Percentiles rank a stretch among this genome's conserved stretches.
Evolutionary conservation across 2,888 invertebrate genomes (phyloP).

Genomic region (Tridacna gigas): DNA sequence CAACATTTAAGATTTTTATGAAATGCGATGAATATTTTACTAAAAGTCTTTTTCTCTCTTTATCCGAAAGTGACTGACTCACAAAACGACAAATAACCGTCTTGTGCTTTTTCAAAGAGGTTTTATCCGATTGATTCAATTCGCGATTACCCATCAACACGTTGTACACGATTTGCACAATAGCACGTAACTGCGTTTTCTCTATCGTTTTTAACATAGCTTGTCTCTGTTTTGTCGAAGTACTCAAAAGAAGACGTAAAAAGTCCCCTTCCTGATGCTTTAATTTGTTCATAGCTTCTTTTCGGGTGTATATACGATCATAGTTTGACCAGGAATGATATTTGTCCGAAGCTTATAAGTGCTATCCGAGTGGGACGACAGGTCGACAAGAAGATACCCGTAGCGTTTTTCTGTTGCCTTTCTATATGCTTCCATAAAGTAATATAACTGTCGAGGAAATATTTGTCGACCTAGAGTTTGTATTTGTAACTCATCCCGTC

Average conservation of each 20-base stretch:
- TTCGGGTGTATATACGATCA: slow-evolving; percentile 42
- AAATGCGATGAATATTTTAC: slow-evolving; percentile 35
- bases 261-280: slow-evolving; percentile 36
- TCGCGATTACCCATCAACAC: slow-evolving; percentile 15
- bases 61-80: slow-evolving; percentile 20
- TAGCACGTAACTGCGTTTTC: slow-evolving; percentile 34
- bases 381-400: slow-evolving; percentile 41
- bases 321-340: slow-evolving; percentile 48
- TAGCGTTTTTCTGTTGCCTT: slow-evolving; percentile 34
- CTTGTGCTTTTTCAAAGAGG: slow-evolving; percentile 24
- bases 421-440: slow-evolving; percentile 56
- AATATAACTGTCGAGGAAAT: slow-evolving; percentile 46
- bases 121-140: slow-evolving; percentile 24
- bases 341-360: slow-evolving; percentile 37
- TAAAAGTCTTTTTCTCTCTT: slow-evolving; percentile 28
- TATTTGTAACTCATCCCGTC: slow-evolving; percentile 51
- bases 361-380: slow-evolving; percentile 39
- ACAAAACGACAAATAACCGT: slow-evolving; percentile 37
- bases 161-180: slow-evolving; percentile 40
- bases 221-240: slow-evolving; percentile 34
- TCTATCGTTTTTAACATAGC: slow-evolving; percentile 38
- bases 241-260: slow-evolving; percentile 32
- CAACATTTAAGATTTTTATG: slow-evolving; percentile 25
- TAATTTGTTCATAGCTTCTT: slow-evolving; percentile 21
- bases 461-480: slow-evolving; percentile 54